A percentile compares a stretch with the other conserved stretches of the same genome.
Conservation (phyloP, 2,113 vertebrate species). For the Larimichthys crocea region DNA sequence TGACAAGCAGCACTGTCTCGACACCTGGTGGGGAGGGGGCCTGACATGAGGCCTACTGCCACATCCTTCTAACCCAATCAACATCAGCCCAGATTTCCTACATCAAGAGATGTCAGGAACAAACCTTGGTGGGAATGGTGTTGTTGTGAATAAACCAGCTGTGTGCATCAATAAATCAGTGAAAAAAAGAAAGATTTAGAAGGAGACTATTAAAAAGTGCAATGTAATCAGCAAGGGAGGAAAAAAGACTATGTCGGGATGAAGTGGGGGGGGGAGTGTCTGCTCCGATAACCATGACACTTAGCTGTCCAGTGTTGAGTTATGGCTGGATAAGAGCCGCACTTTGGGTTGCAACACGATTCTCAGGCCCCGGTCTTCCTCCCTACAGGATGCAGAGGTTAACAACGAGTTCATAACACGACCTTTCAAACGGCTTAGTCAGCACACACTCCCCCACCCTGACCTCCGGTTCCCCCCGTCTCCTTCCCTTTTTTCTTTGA, state of each 20-base stretch:
- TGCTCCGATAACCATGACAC: constrained; percentile 52
- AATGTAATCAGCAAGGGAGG: constrained; percentile 51
- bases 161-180: constrained; percentile 11
- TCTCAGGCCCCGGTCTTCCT: constrained; percentile 68
- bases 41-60: constrained; percentile 24
- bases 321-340: constrained; percentile 63
- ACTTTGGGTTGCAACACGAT: constrained; percentile 58
- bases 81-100: background rate
- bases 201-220: constrained; percentile 33
- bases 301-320: constrained; percentile 63
- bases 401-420: constrained; percentile 68
- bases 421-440: constrained; percentile 76
- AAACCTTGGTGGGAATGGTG: background rate
- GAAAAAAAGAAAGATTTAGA: constrained; percentile 1
- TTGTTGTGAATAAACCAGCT: constrained; percentile 19
- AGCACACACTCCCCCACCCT: constrained; percentile 62
- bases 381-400: constrained; percentile 73
- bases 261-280: constrained; percentile 16
- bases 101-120: constrained; percentile 10
- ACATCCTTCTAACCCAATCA: constrained; percentile 42
- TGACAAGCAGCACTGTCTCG: constrained; percentile 26
- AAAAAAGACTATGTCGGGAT: constrained; percentile 21
- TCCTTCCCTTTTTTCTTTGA: constrained; percentile 51
- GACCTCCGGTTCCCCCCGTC: constrained; percentile 56
- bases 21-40: constrained; percentile 40